These are phyloP conservation scores for Ischnura elegans DNA, from an alignment of 2,888 invertebrate species.

Conservation along the genomic window DNA sequence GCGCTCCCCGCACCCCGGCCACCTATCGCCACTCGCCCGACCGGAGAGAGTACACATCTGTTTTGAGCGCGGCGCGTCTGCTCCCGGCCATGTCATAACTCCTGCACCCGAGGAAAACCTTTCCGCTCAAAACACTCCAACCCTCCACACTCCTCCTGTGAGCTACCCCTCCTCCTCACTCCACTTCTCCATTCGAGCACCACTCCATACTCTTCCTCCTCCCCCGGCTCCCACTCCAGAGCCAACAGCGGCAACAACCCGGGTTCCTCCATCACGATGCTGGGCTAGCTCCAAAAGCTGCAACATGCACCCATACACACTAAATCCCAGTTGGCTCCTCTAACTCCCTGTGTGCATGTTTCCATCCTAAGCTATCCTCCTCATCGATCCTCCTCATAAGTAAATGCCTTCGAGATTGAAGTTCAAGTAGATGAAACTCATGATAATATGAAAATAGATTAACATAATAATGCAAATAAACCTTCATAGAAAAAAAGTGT, in stretches of 20 bases:
- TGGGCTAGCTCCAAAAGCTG: slow-evolving; percentile 24
- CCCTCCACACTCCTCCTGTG: slow-evolving; percentile 12
- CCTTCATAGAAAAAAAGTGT: too few relatives aligned
- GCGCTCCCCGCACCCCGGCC: background rate
- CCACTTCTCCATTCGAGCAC: background rate
- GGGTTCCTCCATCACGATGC: background rate
- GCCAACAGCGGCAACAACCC: background rate
- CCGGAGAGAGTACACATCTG: slow-evolving; percentile 54
- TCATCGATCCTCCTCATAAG: too few relatives aligned
- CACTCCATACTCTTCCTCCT: background rate
- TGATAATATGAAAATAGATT: too few relatives aligned
- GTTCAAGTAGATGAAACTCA: too few relatives aligned
- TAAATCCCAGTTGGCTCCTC: background rate
- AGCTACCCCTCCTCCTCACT: background rate
- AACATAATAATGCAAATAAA: too few relatives aligned
- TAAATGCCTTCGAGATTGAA: too few relatives aligned
- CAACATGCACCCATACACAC: slow-evolving; percentile 16
- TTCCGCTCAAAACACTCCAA: slow-evolving; percentile 55
- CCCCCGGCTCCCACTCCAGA: background rate
- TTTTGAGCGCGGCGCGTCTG: slow-evolving; percentile 26
- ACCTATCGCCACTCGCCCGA: slow-evolving; percentile 33
- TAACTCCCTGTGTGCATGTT: too few relatives aligned
- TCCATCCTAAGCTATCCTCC: too few relatives aligned
- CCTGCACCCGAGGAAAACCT: slow-evolving; percentile 35
- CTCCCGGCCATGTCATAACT: slow-evolving; percentile 52